Evolutionary conservation across 2,888 invertebrate species (phyloP).

Genomic region (Mylabris sibirica): DNA sequence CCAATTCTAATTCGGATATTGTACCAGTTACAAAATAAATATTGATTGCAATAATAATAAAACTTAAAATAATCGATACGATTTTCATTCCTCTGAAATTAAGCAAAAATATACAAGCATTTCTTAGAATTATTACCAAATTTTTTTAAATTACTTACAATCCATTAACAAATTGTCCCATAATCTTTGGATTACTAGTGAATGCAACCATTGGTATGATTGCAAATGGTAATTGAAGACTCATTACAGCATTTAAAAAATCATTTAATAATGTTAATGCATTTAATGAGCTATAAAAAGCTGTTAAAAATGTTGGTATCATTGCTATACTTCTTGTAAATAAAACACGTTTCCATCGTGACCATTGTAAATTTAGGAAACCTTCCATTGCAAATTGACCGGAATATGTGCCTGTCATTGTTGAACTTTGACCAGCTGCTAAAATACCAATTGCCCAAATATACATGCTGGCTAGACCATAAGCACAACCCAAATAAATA

Average conservation of each 20-base stretch:
- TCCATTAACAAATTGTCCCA: constrained; percentile 85
- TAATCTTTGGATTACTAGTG: constrained; percentile 77
- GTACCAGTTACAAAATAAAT: constrained; percentile 76
- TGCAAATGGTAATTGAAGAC: constrained; percentile 87
- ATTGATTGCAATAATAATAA: constrained; percentile 78
- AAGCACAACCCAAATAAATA: constrained; percentile 77
- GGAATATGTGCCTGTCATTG: constrained; percentile 83
- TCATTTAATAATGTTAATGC: constrained; percentile 83
- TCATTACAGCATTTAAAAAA: constrained; percentile 84
- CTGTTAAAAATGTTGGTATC: constrained; percentile 72
- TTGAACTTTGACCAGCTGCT: constrained; percentile 83
- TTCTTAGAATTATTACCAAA: too few relatives aligned
- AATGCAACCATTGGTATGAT: constrained; percentile 85
- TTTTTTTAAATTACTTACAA: constrained; percentile 64
- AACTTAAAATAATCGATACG: constrained; percentile 69
- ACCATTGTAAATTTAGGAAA: constrained; percentile 84
- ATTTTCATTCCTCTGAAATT: constrained; percentile 73
- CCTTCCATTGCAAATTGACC: constrained; percentile 91
- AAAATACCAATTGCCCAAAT: constrained; percentile 84
- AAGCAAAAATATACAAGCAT: too few relatives aligned
- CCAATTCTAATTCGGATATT: constrained; percentile 61
- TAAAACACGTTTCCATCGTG: constrained; percentile 85
- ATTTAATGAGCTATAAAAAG: constrained; percentile 70
- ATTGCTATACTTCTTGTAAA: constrained; percentile 88
- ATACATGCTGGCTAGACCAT: constrained; percentile 77